These are phyloP conservation scores for Montipora cactus DNA, from an alignment of 64 coral and sea anemone genomes.

Conservation along the genomic window DNA sequence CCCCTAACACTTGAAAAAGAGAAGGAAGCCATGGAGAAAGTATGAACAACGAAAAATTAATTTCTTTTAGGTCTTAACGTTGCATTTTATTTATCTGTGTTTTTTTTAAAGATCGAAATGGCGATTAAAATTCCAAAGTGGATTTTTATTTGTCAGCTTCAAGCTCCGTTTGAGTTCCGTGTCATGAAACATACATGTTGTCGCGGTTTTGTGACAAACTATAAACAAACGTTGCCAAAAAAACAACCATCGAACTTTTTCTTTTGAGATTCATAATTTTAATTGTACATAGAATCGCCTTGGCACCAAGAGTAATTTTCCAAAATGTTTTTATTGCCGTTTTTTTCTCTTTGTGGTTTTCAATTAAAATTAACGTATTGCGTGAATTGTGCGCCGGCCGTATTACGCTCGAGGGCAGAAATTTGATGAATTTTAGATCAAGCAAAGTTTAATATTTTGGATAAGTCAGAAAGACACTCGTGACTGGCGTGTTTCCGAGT, in stretches of 20 bases:
- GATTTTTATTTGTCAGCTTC: slow-evolving; percentile 22
- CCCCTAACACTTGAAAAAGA: background rate
- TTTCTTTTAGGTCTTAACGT: background rate
- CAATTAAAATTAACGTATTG: slow-evolving; percentile 17
- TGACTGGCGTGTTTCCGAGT: background rate
- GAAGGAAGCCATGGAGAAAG: background rate
- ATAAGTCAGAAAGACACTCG: background rate
- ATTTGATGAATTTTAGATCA: slow-evolving; percentile 48
- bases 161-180: slow-evolving; percentile 32
- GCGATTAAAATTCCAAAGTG: slow-evolving; percentile 39
- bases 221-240: slow-evolving; percentile 1
- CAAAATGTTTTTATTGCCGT: slow-evolving; percentile 7
- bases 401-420: slow-evolving; percentile 43
- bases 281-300: slow-evolving; percentile 25
- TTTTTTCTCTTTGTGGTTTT: background rate
- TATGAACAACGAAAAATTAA: background rate
- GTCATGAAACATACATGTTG: slow-evolving; percentile 44
- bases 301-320: slow-evolving; percentile 9
- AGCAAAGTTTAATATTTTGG: background rate
- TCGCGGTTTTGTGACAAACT: slow-evolving; percentile 28
- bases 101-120: slow-evolving; percentile 33
- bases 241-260: slow-evolving; percentile 23
- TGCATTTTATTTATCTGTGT: slow-evolving; percentile 9
- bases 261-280: background rate
- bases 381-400: slow-evolving; percentile 32